A percentile compares a stretch with the other conserved stretches of the same genome.
These are phyloP conservation scores for Malacosoma neustria DNA, from an alignment of 2,888 invertebrate species.

Conservation along the genomic window DNA sequence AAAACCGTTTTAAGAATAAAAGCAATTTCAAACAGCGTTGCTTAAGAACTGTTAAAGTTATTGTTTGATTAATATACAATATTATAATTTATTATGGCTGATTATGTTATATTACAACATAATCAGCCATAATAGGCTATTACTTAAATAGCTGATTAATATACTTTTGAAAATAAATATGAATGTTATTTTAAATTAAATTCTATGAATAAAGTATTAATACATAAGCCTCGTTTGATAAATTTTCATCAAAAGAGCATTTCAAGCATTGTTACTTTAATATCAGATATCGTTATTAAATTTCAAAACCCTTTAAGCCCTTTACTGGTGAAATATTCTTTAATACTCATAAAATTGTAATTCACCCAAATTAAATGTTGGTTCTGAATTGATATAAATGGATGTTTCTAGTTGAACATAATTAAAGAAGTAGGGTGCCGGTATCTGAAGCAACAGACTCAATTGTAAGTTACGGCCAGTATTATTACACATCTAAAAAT, in stretches of 20 bases:
- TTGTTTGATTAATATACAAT: too few species aligned
- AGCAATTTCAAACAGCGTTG: too few species aligned
- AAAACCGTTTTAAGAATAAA: too few species aligned
- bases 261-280: slow-evolving; percentile 21
- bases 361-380: slow-evolving; percentile 65
- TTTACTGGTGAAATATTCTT: slow-evolving; percentile 39
- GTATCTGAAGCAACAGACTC: slow-evolving; percentile 29
- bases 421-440: slow-evolving; percentile 47
- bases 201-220: too few species aligned
- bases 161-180: too few species aligned
- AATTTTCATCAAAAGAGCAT: slow-evolving; percentile 45
- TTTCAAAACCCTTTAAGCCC: slow-evolving; percentile 52
- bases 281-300: slow-evolving; percentile 43
- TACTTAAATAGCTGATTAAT: too few species aligned
- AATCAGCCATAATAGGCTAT: too few species aligned
- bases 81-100: too few species aligned
- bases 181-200: slow-evolving; percentile 5
- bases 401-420: slow-evolving; percentile 63
- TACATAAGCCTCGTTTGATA: too few species aligned
- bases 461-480: slow-evolving; percentile 16
- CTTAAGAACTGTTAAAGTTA: too few species aligned
- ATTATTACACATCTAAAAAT: too few species aligned
- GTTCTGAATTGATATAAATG: slow-evolving; percentile 68
- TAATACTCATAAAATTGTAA: slow-evolving; percentile 63
- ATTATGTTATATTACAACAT: too few species aligned